Evolutionary conservation across 2,888 invertebrate species (phyloP).

Genomic region (Agrochola lota): DNA sequence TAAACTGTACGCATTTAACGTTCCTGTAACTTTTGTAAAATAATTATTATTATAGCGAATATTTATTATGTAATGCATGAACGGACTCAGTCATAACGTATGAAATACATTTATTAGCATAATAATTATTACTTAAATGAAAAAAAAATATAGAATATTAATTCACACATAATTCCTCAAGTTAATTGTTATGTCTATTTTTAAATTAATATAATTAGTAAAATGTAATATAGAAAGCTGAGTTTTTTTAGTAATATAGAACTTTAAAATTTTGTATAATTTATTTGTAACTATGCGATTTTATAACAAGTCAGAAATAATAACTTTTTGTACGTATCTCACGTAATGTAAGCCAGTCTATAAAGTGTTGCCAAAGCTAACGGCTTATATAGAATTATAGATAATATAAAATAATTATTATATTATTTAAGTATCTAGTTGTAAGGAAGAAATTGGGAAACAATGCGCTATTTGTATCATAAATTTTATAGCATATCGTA

Average conservation of each 20-base stretch:
- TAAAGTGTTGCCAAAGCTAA: conserved; percentile 72
- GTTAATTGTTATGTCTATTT: conserved; percentile 35
- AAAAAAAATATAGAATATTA: conserved; percentile 29
- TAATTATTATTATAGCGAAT: conserved; percentile 25
- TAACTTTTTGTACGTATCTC: conserved; percentile 62
- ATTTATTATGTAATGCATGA: conserved; percentile 46
- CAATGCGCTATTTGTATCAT: conserved; percentile 88
- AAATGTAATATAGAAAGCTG: conserved; percentile 21
- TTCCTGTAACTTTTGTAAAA: conserved; percentile 58
- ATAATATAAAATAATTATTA: conserved; percentile 37
- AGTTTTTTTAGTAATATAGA: conserved; percentile 44
- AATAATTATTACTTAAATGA: conserved; percentile 31
- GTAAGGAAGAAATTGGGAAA: conserved; percentile 84
- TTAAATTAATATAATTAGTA: conserved; percentile 36
- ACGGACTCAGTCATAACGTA: conserved; percentile 52
- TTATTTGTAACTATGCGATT: conserved; percentile 49
- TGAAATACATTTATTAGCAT: conserved; percentile 50
- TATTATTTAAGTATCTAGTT: conserved; percentile 62
- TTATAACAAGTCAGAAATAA: conserved; percentile 50
- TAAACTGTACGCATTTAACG: conserved; percentile 60
- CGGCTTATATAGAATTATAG: conserved; percentile 56
- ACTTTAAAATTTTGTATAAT: conserved; percentile 37
- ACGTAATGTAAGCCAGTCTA: conserved; percentile 49
- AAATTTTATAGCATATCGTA: conserved; percentile 84
- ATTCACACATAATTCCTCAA: conserved; percentile 53